These are phyloP conservation scores for Drosophila paranaensis DNA, from an alignment of 2,888 invertebrate species.

Conservation along the genomic window DNA sequence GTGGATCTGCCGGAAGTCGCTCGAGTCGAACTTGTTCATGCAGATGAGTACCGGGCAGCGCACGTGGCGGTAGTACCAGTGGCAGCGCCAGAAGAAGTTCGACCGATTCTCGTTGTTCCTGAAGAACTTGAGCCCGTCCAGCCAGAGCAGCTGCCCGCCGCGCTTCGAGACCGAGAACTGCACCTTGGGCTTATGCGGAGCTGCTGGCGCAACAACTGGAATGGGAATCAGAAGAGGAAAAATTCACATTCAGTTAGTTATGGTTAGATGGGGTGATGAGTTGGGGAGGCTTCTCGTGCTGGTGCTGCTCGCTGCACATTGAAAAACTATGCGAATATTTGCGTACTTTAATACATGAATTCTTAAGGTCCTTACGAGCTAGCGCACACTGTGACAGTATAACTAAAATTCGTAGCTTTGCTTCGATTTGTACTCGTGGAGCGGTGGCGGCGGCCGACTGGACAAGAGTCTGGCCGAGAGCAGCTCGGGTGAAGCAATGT, in stretches of 20 bases:
- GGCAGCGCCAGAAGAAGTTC: slow-evolving; percentile 84
- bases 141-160: slow-evolving; percentile 83
- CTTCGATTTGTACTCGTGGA: slow-evolving; percentile 55
- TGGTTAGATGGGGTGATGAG: too few species aligned
- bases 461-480: slow-evolving; percentile 8
- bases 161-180: slow-evolving; percentile 83
- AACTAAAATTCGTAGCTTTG: slow-evolving; percentile 47
- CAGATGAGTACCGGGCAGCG: slow-evolving; percentile 84
- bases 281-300: neutral
- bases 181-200: slow-evolving; percentile 73
- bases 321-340: slow-evolving; percentile 56
- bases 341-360: slow-evolving; percentile 57
- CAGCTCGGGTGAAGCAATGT: neutral
- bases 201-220: slow-evolving; percentile 9
- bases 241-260: neutral
- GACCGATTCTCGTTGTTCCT: slow-evolving; percentile 84
- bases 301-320: slow-evolving; percentile 21
- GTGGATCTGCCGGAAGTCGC: slow-evolving; percentile 84
- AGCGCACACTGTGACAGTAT: slow-evolving; percentile 13
- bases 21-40: slow-evolving; percentile 83
- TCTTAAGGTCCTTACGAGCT: slow-evolving; percentile 54
- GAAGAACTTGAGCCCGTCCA: slow-evolving; percentile 84
- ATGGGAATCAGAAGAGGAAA: neutral
- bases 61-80: slow-evolving; percentile 84
- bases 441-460: slow-evolving; percentile 43